phyloP scores from a whole-genome alignment of 2,888 invertebrate species.

The Ormyrus nitidulus region DNA sequence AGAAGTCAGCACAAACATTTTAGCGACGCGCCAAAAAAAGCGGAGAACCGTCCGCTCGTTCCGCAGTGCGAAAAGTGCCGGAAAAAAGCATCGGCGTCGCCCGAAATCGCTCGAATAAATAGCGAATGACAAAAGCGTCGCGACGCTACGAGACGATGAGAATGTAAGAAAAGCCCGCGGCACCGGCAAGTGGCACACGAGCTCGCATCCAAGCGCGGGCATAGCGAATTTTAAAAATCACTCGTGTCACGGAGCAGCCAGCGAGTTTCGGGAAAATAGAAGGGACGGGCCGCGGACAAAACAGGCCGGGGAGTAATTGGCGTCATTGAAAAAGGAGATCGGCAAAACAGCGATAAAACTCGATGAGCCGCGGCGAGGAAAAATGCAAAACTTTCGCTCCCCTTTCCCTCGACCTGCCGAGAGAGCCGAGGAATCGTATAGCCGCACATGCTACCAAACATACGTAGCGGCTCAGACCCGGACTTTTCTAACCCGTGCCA shows the following conservation, averaged over 20 bases:
- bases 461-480: not conserved
- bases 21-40: too few species aligned
- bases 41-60: too few species aligned
- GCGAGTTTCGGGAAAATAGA: not conserved
- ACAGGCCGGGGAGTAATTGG: slow-evolving; percentile 29
- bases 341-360: slow-evolving; percentile 27
- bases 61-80: too few species aligned
- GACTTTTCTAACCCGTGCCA: not conserved
- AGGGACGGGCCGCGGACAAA: not conserved
- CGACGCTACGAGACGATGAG: not conserved
- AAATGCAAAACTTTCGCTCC: slow-evolving; percentile 38
- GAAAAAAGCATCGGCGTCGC: too few species aligned
- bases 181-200: slow-evolving; percentile 2
- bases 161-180: slow-evolving; percentile 15
- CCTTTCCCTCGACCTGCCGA: not conserved
- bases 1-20: too few species aligned
- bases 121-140: slow-evolving; percentile 7
- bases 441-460: not conserved
- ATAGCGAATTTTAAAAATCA: slow-evolving; percentile 12
- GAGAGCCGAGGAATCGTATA: not conserved
- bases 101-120: slow-evolving; percentile 1
- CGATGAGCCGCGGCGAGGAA: slow-evolving; percentile 33
- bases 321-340: not conserved
- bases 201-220: not conserved
- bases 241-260: not conserved